Base-by-base conservation (phyloP, 2,888 invertebrate species). In the Lysandra coridon region DNA sequence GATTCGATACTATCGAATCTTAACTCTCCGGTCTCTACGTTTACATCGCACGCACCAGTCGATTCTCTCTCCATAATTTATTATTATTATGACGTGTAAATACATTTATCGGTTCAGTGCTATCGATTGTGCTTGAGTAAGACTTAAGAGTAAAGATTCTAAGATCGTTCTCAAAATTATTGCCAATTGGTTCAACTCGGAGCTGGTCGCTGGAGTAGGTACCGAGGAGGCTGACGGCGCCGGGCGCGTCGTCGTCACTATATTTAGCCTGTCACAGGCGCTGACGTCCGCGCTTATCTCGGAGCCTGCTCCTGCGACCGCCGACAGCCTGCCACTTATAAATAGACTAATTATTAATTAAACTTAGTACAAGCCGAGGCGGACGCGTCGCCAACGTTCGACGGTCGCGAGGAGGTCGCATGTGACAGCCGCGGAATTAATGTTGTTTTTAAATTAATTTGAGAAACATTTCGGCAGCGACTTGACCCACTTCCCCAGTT, bases 401-500 rank as follows among this genome's bases (percentile, higher is more conserved):
- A 12, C 64, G 1, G 33, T 1, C 69, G 69, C 33, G 14, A 4
- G 33, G 33, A 69, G 69, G 69, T 33, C 69, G 33, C 69, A 69
- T 17, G 33, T 69, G 69, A 69, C 33, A 64, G 62, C 23, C 62
- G 62, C 62, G 64, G 12, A 64, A 64, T 64, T 64, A 30, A 64
- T 64, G 69, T 33, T 17, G 33, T 69, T 69, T 69, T 69, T 69
- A 69, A 69, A 69, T 69, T 37, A 69, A 69, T 69, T 69, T 14
- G 33, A 33, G 69, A 37, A 69, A 33, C 14, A 33, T 69, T 69
- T 69, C 12, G 64, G 33, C 2, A 69, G 64, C 69, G 5, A 33
- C 69, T 33, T 69, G 69, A 69, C 69, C 69, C 14, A 69, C 4
- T 69, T 69, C 69, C 69, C 69, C 69, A 69, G 69, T 33, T 69